Conservation (phyloP, 2,113 vertebrate genomes). For the Microcebus tavaratra region DNA sequence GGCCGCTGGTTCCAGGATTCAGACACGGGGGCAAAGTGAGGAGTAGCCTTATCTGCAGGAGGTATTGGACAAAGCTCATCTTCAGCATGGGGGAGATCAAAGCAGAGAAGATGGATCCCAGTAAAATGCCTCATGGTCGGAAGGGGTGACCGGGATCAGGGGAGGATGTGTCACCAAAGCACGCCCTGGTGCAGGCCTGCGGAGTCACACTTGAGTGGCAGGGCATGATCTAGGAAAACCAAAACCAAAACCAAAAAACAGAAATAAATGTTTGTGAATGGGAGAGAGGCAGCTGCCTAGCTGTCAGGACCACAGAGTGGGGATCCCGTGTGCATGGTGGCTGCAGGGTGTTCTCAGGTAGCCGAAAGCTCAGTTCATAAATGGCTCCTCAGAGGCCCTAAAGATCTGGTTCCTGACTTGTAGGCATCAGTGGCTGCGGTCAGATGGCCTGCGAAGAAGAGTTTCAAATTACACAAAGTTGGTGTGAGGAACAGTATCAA, state of each 20-base stretch:
- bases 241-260: not conserved
- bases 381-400: not conserved
- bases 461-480: not conserved
- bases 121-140: not conserved
- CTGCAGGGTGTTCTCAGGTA: accelerated
- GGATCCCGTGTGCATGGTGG: not conserved
- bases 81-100: not conserved
- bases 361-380: not conserved
- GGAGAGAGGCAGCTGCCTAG: not conserved
- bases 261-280: not conserved
- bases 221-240: not conserved
- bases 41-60: not conserved
- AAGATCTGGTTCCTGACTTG: accelerated
- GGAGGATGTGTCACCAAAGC: not conserved
- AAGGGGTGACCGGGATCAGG: not conserved
- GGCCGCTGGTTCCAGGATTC: not conserved
- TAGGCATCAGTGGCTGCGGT: too few species aligned
- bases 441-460: not conserved
- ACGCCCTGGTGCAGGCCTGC: not conserved
- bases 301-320: accelerated
- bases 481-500: too few species aligned
- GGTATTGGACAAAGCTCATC: not conserved
- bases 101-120: not conserved
- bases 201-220: not conserved
- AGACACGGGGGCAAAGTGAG: not conserved